phyloP scores from a whole-genome alignment of 2,888 invertebrate species.

The Phragmatobia fuliginosa region DNA sequence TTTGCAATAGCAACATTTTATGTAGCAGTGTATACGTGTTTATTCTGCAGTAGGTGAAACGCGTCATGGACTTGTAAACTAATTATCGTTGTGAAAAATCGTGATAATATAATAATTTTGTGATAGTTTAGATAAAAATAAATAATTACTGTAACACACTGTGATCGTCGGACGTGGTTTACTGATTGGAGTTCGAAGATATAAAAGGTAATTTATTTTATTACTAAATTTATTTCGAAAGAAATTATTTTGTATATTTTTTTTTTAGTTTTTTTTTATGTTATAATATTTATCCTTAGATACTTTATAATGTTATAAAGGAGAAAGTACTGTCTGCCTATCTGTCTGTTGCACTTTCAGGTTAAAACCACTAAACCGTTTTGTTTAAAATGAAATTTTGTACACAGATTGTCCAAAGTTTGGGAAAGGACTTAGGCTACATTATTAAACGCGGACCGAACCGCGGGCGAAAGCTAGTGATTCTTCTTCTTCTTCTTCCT shows the following conservation, averaged over 20 bases:
- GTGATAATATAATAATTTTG: slow-evolving; percentile 27
- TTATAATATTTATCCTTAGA: not conserved
- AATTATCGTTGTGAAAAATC: slow-evolving; percentile 32
- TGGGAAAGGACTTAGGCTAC: too few relatives aligned
- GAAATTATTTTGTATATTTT: not conserved
- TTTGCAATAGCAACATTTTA: slow-evolving; percentile 62
- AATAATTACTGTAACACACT: slow-evolving; percentile 17
- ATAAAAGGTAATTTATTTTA: slow-evolving; percentile 30
- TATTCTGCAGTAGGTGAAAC: slow-evolving; percentile 57
- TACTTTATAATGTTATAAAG: not conserved
- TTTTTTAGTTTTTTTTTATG: not conserved
- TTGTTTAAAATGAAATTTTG: too few relatives aligned
- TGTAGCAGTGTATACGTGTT: slow-evolving; percentile 63
- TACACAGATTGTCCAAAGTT: too few relatives aligned
- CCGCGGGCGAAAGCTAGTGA: too few relatives aligned
- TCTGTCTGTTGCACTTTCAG: too few relatives aligned
- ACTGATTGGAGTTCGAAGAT: slow-evolving; percentile 33
- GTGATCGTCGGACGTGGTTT: slow-evolving; percentile 37
- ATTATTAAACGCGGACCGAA: too few relatives aligned
- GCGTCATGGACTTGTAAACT: slow-evolving; percentile 32
- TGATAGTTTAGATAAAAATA: slow-evolving; percentile 13
- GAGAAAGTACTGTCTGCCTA: too few relatives aligned
- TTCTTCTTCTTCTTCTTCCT: too few relatives aligned
- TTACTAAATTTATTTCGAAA: not conserved
- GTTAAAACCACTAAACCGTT: too few relatives aligned